A percentile compares a stretch with the other conserved stretches of the same genome.
phyloP scores from a whole-genome alignment of 2,888 invertebrate species.

The Callyntrura guangdongensis region DNA sequence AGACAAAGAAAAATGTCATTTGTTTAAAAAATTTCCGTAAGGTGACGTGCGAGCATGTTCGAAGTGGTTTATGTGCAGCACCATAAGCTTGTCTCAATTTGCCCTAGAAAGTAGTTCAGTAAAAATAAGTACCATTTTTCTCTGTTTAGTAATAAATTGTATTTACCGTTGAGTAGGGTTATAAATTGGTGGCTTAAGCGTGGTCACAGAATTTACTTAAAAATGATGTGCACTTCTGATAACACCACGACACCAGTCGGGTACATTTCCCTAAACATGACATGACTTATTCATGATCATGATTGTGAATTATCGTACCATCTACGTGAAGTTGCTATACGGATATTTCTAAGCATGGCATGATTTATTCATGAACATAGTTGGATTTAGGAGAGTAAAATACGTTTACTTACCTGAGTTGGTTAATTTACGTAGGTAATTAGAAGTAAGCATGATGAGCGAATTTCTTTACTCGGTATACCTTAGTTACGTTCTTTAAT shows the following conservation, averaged over 20 bases:
- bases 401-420: neutral
- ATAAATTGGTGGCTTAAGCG: conserved; percentile 6
- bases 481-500: neutral
- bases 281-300: conserved; percentile 55
- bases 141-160: too few species aligned
- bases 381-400: conserved; percentile 9
- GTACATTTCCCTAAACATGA: conserved; percentile 2
- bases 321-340: neutral
- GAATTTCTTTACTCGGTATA: conserved; percentile 20
- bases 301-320: conserved; percentile 32
- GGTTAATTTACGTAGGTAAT: neutral
- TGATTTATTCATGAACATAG: conserved; percentile 44
- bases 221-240: neutral
- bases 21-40: too few species aligned
- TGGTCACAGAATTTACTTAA: conserved; percentile 23
- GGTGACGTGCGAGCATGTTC: too few species aligned
- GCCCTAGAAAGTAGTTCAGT: too few species aligned
- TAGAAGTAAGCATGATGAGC: conserved; percentile 24
- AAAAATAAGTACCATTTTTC: too few species aligned
- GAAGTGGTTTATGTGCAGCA: too few species aligned
- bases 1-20: too few species aligned
- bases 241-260: neutral
- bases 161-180: neutral
- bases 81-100: too few species aligned
- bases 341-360: conserved; percentile 24